Evolutionary conservation across 2,888 invertebrate genomes (phyloP).

Genomic region (Lingula anatina): DNA sequence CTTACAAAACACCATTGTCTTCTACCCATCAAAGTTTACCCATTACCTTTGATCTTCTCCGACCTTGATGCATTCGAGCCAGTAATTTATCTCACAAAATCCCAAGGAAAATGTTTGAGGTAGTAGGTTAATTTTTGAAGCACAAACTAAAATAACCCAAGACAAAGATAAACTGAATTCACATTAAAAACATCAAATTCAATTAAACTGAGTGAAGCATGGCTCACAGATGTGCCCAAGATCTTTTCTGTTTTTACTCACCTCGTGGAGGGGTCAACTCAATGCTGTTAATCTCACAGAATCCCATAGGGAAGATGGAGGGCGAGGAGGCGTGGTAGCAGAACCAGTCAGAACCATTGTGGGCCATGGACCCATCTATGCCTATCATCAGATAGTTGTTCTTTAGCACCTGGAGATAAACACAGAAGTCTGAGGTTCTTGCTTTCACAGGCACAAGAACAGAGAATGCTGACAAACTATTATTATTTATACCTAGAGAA

Average conservation of each 20-base stretch:
- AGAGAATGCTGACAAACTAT: not conserved
- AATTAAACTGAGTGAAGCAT: too few species aligned
- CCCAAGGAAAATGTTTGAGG: too few species aligned
- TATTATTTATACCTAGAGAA: not conserved
- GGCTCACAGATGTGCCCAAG: too few species aligned
- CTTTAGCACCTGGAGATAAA: conserved; percentile 63
- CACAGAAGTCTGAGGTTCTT: not conserved
- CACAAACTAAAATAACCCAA: too few species aligned
- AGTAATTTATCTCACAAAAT: too few species aligned
- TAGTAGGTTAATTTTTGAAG: too few species aligned
- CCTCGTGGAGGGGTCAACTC: conserved; percentile 79
- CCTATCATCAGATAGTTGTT: conserved; percentile 94
- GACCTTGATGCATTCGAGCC: too few species aligned
- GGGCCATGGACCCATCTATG: conserved; percentile 75
- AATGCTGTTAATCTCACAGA: conserved; percentile 78
- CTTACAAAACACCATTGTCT: too few species aligned
- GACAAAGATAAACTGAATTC: not conserved
- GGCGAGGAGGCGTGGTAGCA: conserved; percentile 93
- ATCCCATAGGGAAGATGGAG: conserved; percentile 92
- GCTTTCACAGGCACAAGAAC: not conserved
- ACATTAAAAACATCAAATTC: not conserved
- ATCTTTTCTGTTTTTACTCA: too few species aligned
- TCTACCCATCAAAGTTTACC: too few species aligned
- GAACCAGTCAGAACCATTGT: conserved; percentile 85
- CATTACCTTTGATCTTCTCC: too few species aligned